Conservation (phyloP, 2,113 vertebrate genomes). For the Platichthys flesus region DNA sequence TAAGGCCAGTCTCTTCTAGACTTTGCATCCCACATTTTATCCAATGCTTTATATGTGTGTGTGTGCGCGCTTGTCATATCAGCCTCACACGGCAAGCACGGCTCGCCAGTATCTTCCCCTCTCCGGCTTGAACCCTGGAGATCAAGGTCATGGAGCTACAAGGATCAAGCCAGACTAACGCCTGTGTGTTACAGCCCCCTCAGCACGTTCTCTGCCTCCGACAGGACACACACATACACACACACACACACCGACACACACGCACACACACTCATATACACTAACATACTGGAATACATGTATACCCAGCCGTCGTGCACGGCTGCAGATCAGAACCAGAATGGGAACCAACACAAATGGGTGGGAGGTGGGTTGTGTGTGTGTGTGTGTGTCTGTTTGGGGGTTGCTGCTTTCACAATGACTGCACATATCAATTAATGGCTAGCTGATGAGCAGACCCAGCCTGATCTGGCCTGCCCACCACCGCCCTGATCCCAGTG, state of each 20-base stretch:
- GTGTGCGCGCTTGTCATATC: conserved; percentile 26
- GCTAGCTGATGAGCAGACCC: conserved; percentile 69
- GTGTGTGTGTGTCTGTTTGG: neutral
- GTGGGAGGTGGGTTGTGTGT: neutral
- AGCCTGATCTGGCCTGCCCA: conserved; percentile 71
- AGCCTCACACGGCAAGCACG: conserved; percentile 14
- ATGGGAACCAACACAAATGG: conserved; percentile 27
- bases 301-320: neutral
- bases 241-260: conserved; percentile 6
- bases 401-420: conserved; percentile 55
- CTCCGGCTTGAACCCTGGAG: conserved; percentile 59
- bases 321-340: conserved; percentile 27
- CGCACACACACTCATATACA: conserved; percentile 3
- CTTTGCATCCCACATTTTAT: neutral
- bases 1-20: conserved; percentile 8
- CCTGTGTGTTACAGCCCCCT: conserved; percentile 47
- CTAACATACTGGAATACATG: conserved; percentile 21
- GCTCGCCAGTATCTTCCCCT: conserved; percentile 35
- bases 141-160: conserved; percentile 72
- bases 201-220: conserved; percentile 2
- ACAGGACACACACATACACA: conserved; percentile 17
- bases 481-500: conserved; percentile 68
- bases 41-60: conserved; percentile 5
- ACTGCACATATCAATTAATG: conserved; percentile 78
- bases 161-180: conserved; percentile 54